Conservation (phyloP, 2,888 invertebrate species). For the Hypomecis punctinalis region DNA sequence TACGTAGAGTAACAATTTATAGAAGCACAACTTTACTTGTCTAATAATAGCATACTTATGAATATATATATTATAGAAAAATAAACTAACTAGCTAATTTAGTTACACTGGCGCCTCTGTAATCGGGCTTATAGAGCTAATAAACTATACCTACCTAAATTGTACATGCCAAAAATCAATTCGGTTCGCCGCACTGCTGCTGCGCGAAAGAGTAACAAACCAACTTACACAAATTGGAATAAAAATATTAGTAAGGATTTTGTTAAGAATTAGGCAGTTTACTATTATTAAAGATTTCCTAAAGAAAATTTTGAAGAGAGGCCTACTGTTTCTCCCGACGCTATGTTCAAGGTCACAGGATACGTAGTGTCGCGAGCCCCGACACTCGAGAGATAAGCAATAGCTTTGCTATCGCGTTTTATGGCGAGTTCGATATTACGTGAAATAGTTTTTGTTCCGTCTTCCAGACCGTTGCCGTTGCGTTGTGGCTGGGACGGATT, state of each 20-base stretch:
- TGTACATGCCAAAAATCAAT: too few species aligned
- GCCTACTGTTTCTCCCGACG: background rate
- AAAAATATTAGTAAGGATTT: too few species aligned
- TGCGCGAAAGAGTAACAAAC: too few species aligned
- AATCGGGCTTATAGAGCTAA: too few species aligned
- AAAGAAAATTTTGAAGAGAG: background rate
- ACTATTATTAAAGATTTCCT: background rate
- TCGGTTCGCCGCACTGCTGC: too few species aligned
- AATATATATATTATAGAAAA: too few species aligned
- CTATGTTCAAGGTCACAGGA: constrained; percentile 48
- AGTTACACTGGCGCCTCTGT: too few species aligned
- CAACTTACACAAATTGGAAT: too few species aligned
- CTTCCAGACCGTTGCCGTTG: constrained; percentile 46
- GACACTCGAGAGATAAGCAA: constrained; percentile 61
- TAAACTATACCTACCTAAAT: too few species aligned
- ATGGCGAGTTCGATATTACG: constrained; percentile 65
- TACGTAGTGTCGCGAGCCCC: constrained; percentile 51
- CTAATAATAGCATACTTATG: too few species aligned
- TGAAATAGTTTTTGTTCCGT: constrained; percentile 67
- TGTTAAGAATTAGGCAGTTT: too few species aligned
- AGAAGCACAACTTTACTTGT: background rate
- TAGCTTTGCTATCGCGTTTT: constrained; percentile 67
- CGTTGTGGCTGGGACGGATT: constrained; percentile 51
- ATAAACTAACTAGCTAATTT: too few species aligned
- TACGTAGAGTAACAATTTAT: constrained; percentile 3